A percentile compares a stretch with the other conserved stretches of the same genome.
Evolutionary conservation across 2,113 vertebrate species (phyloP).

Genomic region (Alethe castanea): DNA sequence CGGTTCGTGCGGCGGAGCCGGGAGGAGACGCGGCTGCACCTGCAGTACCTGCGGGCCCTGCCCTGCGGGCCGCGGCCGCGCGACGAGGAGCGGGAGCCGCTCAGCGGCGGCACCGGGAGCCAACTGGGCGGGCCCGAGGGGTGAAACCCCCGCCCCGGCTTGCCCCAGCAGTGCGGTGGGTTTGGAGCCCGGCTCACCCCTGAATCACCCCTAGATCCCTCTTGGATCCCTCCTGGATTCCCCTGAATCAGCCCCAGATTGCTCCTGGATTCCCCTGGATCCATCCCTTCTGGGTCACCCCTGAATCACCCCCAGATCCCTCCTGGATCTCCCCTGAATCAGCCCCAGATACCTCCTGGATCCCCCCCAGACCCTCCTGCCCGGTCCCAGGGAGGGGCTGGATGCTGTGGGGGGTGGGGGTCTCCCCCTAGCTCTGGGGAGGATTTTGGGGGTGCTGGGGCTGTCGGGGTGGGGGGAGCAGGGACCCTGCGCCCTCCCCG

Average conservation of each 20-base stretch:
- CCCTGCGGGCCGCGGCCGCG: neutral
- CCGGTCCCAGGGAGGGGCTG: neutral
- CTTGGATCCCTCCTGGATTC: neutral
- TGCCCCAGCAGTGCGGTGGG: neutral
- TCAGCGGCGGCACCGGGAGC: constrained; percentile 58
- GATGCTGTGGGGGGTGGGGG: neutral
- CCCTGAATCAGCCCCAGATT: no score
- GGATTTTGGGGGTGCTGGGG: neutral
- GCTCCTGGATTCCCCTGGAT: neutral
- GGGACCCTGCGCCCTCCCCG: rapidly evolving
- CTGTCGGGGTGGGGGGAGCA: neutral
- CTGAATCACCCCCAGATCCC: no score
- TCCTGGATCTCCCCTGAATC: neutral
- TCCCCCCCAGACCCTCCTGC: neutral
- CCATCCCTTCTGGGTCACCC: no score
- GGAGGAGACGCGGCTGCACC: constrained; percentile 70
- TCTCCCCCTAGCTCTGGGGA: no score
- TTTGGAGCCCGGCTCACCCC: rapidly evolving
- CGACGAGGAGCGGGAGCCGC: neutral
- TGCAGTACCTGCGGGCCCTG: constrained; percentile 77
- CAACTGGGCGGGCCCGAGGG: neutral
- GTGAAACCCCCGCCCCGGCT: neutral
- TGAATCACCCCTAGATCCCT: no score
- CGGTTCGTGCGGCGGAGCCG: constrained; percentile 78
- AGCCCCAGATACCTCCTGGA: neutral